A percentile compares a stretch with the other conserved stretches of the same genome.
Conservation (phyloP, 2,888 invertebrate species). For the Sclerodermus sp. region DNA sequence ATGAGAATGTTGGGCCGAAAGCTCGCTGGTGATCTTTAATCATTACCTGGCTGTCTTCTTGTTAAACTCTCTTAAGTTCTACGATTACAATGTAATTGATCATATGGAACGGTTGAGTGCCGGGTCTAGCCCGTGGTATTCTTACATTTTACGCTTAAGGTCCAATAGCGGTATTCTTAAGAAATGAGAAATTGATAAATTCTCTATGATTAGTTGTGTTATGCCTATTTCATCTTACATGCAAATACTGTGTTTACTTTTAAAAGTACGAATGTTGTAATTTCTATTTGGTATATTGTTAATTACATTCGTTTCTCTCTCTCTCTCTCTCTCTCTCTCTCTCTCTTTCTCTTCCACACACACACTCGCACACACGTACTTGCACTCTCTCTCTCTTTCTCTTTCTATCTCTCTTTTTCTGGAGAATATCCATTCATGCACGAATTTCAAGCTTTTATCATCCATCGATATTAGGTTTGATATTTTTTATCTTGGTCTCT, state of each 20-base stretch:
- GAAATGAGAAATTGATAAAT: not conserved
- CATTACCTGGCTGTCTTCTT: not conserved
- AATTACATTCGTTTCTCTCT: too few species aligned
- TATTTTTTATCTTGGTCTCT: not conserved
- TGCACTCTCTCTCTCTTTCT: not conserved
- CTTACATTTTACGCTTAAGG: constrained; percentile 14
- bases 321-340: too few species aligned
- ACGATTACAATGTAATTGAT: constrained; percentile 44
- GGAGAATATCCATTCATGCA: constrained; percentile 1
- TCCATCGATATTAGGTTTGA: too few species aligned
- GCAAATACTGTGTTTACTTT: too few species aligned
- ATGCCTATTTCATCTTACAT: not conserved
- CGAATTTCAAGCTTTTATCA: constrained; percentile 5
- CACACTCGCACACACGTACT: too few species aligned
- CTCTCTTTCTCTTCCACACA: too few species aligned
- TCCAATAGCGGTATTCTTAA: constrained; percentile 3
- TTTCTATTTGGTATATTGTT: not conserved
- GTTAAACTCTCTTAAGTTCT: constrained; percentile 21
- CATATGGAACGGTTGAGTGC: constrained; percentile 45
- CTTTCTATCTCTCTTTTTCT: not conserved
- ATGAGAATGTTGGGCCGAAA: too few species aligned
- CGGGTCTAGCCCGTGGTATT: constrained; percentile 21
- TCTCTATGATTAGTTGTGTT: constrained; percentile 15
- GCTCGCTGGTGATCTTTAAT: too few species aligned
- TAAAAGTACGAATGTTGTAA: too few species aligned